A percentile compares a stretch with the other conserved stretches of the same genome.
phyloP scores from a whole-genome alignment of 2,113 vertebrate species.

The Cyprinodon tularosa region DNA sequence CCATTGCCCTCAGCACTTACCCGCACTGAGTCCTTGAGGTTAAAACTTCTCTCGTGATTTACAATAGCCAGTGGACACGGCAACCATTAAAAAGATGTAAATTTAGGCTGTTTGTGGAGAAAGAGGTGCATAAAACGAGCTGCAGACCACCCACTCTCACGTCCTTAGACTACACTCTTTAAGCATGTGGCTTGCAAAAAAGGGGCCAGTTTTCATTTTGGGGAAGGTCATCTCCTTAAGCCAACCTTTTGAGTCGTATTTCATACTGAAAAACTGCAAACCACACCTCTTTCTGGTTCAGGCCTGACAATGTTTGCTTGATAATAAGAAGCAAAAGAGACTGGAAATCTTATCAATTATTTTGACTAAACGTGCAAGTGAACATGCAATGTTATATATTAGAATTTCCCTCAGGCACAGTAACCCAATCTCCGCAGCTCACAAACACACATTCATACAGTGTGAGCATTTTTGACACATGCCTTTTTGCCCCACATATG shows the following conservation, averaged over 20 bases:
- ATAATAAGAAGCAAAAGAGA: background rate
- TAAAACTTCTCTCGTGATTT: constrained; percentile 73
- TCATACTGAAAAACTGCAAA: constrained; percentile 56
- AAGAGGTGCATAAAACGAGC: constrained; percentile 66
- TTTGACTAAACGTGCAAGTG: constrained; percentile 1
- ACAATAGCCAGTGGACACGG: constrained; percentile 69
- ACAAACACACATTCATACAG: constrained; percentile 25
- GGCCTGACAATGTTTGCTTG: background rate
- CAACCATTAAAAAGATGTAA: constrained; percentile 77
- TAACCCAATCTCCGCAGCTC: constrained; percentile 6
- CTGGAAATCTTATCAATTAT: background rate
- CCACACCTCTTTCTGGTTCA: constrained; percentile 15
- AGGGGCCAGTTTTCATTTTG: constrained; percentile 70
- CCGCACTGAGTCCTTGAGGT: constrained; percentile 61
- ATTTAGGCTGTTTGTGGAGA: constrained; percentile 67
- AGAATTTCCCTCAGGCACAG: constrained; percentile 16
- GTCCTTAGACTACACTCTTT: constrained; percentile 59
- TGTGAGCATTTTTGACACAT: constrained; percentile 52
- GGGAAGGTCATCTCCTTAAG: constrained; percentile 74
- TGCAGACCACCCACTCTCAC: constrained; percentile 77
- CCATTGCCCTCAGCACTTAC: constrained; percentile 56
- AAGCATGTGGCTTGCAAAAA: constrained; percentile 70
- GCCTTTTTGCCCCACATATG: constrained; percentile 51
- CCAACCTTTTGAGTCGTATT: constrained; percentile 63
- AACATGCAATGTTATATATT: background rate